phyloP scores from a whole-genome alignment of 2,113 vertebrate species.

The Dicerorhinus sumatrensis region DNA sequence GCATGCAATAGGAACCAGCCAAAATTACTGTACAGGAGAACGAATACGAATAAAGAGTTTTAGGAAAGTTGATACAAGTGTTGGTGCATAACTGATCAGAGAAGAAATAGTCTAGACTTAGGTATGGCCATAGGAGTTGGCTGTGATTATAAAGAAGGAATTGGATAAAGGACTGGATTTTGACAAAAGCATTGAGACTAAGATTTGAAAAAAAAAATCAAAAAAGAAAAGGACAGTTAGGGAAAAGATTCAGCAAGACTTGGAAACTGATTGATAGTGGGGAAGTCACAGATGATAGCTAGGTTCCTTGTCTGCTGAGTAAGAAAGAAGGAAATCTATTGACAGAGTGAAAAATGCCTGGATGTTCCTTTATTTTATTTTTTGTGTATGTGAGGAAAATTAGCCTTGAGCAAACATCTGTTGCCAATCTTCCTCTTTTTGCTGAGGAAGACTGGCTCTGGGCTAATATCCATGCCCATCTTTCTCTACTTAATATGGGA shows the following conservation, averaged over 20 bases:
- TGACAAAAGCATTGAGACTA: too few relatives aligned
- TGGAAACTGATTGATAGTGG: neutral
- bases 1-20: neutral
- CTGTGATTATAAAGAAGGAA: neutral
- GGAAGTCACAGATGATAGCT: neutral
- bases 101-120: neutral
- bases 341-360: neutral
- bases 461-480: too few relatives aligned
- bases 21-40: neutral
- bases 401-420: too few relatives aligned
- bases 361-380: too few relatives aligned
- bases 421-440: too few relatives aligned
- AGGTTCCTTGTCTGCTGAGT: neutral
- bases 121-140: neutral
- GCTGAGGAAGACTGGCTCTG: too few relatives aligned
- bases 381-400: too few relatives aligned
- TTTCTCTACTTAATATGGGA: too few relatives aligned
- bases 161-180: too few relatives aligned
- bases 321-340: neutral
- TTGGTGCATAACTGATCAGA: neutral
- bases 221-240: neutral
- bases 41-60: neutral
- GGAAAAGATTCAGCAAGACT: neutral
- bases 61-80: too few relatives aligned
- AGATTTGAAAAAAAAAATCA: too few relatives aligned